phyloP scores from a whole-genome alignment of 2,113 vertebrate genomes.

The Nicator chloris region DNA sequence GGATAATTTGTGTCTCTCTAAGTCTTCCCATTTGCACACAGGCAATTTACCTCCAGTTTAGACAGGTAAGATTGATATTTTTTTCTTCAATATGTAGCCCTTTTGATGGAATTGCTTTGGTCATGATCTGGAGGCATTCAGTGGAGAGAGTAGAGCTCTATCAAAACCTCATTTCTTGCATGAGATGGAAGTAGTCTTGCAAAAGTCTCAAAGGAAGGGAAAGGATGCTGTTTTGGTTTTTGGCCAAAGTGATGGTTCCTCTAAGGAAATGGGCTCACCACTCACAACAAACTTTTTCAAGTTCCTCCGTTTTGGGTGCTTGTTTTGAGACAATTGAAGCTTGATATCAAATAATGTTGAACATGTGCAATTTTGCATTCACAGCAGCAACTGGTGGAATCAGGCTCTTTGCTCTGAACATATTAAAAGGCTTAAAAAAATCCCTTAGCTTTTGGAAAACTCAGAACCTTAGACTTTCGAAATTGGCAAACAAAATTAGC shows the following conservation, averaged over 20 bases:
- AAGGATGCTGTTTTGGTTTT: neutral
- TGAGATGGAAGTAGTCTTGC: neutral
- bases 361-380: neutral
- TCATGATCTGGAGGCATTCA: neutral
- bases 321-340: neutral
- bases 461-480: neutral
- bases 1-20: neutral
- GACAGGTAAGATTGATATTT: fast-evolving
- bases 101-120: neutral
- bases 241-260: neutral
- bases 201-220: neutral
- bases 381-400: neutral
- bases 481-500: conserved; percentile 26
- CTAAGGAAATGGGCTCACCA: neutral
- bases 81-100: neutral
- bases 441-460: neutral
- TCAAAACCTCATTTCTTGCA: neutral
- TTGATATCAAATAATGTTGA: neutral
- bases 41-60: neutral
- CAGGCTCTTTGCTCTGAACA: neutral
- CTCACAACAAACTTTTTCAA: neutral
- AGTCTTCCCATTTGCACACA: neutral
- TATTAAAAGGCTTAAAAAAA: neutral
- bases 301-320: neutral
- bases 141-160: neutral